These are phyloP conservation scores for Drosophila pseudoananassae DNA, from an alignment of 1,140 invertebrate species.

Conservation along the genomic window DNA sequence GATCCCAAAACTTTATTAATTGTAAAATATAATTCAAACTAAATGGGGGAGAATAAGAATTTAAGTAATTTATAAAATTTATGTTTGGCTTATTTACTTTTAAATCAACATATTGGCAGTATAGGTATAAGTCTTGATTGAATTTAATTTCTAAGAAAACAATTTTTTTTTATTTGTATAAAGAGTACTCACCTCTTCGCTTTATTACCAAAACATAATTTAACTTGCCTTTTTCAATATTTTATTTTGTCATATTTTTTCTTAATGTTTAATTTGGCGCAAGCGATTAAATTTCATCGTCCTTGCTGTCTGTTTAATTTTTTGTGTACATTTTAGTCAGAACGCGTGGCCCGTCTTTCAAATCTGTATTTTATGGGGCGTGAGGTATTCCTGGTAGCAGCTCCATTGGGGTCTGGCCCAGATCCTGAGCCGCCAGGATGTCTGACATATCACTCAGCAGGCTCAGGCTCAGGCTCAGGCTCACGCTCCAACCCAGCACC, in stretches of 20 bases:
- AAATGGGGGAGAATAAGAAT: background rate
- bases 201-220: background rate
- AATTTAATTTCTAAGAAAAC: too few relatives aligned
- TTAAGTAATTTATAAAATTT: background rate
- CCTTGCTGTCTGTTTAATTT: conserved; percentile 18
- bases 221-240: conserved; percentile 32
- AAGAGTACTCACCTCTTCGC: conserved; percentile 13
- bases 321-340: background rate
- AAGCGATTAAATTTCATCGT: conserved; percentile 57
- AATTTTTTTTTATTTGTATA: background rate
- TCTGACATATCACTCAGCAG: conserved; percentile 63
- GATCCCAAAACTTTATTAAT: background rate
- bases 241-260: conserved; percentile 45
- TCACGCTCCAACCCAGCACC: background rate
- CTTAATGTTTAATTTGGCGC: conserved; percentile 68
- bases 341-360: conserved; percentile 57
- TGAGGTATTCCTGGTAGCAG: conserved; percentile 31
- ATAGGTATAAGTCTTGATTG: too few relatives aligned
- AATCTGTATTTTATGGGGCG: conserved; percentile 57
- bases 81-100: too few relatives aligned
- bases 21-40: background rate
- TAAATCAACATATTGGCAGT: too few relatives aligned
- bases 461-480: conserved; percentile 19
- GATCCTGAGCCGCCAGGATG: conserved; percentile 16
- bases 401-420: conserved; percentile 1